Conservation (phyloP, 2,888 invertebrate genomes). For the Nezara viridula region DNA sequence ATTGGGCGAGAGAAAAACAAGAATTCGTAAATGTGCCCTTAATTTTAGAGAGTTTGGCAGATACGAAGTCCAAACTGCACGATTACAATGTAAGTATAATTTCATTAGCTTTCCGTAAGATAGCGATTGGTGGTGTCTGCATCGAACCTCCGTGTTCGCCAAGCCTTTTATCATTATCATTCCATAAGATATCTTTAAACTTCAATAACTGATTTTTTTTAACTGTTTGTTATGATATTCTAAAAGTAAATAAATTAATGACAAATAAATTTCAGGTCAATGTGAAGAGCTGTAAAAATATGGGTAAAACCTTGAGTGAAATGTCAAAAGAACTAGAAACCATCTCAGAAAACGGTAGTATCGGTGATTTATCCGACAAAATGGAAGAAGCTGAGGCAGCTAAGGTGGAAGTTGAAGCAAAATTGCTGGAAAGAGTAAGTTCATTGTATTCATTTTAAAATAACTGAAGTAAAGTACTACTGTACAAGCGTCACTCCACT, state of each 20-base stretch:
- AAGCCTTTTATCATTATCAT: no score
- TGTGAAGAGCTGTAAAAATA: slow-evolving; percentile 89
- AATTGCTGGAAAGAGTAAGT: slow-evolving; percentile 86
- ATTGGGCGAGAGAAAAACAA: slow-evolving; percentile 87
- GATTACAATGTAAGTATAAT: slow-evolving; percentile 81
- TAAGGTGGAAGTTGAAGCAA: slow-evolving; percentile 87
- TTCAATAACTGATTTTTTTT: neutral
- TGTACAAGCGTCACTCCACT: no score
- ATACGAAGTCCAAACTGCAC: slow-evolving; percentile 87
- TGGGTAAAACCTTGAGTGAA: slow-evolving; percentile 88
- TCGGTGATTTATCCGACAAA: slow-evolving; percentile 87
- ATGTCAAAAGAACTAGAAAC: slow-evolving; percentile 92
- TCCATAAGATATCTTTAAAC: neutral
- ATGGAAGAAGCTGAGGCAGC: slow-evolving; percentile 89
- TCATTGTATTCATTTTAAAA: neutral
- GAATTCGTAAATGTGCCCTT: slow-evolving; percentile 84
- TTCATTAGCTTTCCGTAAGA: neutral
- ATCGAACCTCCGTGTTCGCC: no score
- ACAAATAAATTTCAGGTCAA: slow-evolving; percentile 74
- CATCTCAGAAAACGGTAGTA: slow-evolving; percentile 86
- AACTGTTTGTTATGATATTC: neutral
- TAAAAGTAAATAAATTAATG: slow-evolving; percentile 8
- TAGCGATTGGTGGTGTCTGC: no score
- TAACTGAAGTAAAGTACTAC: no score
- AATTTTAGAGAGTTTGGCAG: slow-evolving; percentile 82